phyloP scores from a whole-genome alignment of 2,888 invertebrate species.

The Drosophila tripunctata region DNA sequence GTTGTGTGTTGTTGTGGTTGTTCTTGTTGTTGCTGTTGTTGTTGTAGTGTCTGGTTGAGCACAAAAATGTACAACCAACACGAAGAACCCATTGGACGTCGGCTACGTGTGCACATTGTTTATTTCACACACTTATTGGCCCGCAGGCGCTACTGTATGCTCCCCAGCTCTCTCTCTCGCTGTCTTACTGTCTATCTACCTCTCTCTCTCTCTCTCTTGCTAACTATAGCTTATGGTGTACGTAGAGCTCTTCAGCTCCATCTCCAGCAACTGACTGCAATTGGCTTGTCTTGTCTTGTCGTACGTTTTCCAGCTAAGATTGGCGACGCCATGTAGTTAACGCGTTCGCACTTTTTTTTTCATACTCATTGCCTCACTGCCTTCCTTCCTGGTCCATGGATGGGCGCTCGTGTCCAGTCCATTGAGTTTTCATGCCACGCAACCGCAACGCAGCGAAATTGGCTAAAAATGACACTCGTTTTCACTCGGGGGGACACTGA shows the following conservation, averaged over 20 bases:
- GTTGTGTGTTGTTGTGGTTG: conserved; percentile 21
- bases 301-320: conserved; percentile 79
- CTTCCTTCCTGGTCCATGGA: conserved; percentile 47
- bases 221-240: not conserved
- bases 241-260: conserved; percentile 19
- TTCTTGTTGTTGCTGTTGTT: conserved; percentile 33
- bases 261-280: conserved; percentile 48
- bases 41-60: conserved; percentile 68
- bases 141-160: conserved; percentile 77
- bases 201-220: not conserved
- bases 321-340: conserved; percentile 79
- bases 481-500: conserved; percentile 47
- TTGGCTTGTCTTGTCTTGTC: conserved; percentile 77
- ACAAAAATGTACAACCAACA: conserved; percentile 75
- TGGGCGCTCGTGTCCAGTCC: conserved; percentile 75
- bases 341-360: conserved; percentile 77
- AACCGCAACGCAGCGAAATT: conserved; percentile 73
- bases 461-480: conserved; percentile 78
- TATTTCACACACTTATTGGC: conserved; percentile 80
- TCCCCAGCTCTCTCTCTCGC: conserved; percentile 24
- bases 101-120: conserved; percentile 76
- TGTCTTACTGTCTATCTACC: not conserved
- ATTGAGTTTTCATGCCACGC: conserved; percentile 79
- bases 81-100: conserved; percentile 55
- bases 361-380: conserved; percentile 3